Base-by-base conservation (phyloP, 2,797 vertebrate species). In the Periophthalmus magnuspinnatus region DNA sequence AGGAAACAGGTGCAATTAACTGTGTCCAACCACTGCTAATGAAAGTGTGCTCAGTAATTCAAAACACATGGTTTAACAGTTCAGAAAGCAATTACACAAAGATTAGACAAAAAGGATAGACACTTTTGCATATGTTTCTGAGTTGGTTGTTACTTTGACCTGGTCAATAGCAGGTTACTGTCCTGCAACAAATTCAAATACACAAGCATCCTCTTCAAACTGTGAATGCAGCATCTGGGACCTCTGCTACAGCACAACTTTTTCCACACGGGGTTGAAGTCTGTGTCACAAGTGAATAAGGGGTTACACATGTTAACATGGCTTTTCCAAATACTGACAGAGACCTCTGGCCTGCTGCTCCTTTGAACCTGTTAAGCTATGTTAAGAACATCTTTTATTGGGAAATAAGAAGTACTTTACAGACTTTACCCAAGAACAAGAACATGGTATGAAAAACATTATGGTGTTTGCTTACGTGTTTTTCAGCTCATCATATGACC, bases 11-110 rank as follows among this genome's bases (percentile, higher is more conserved):
- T 22, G 69, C 65, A 48, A 72, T 67, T 63, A 74, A 80, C 81
- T 52, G 73, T 64, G 67, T 5, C 61, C 33, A 24, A 48, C 71
- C 65, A 64, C 28, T 56, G 69, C 45, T 28, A 69, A 41, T 59
- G 63, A 69, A 65, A n/a, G 6, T 54, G 33, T 62, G 68, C 48
- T 58, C 32, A 59, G 70, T 52, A 65, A 68, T 56, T 33, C 16
- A 71, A 48, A 67, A 74, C 82, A 84, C 24, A 45, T 75, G 76
- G 65, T 80, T 70, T 50, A 47, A 16, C 75, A 77, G 36, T 67
- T 55, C 72, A 65, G 65, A 28, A 79, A 59, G 28, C 16, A 57
- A 38, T 16, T 50, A n/a, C 50, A 69, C 32, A 16, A 41, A 69
- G 47, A 32, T 32, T 24, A 28, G 24, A 48, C 1, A n/a, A 45